These are phyloP conservation scores for Amphimallon solstitiale DNA, from an alignment of 2,888 invertebrate species.

Conservation along the genomic window DNA sequence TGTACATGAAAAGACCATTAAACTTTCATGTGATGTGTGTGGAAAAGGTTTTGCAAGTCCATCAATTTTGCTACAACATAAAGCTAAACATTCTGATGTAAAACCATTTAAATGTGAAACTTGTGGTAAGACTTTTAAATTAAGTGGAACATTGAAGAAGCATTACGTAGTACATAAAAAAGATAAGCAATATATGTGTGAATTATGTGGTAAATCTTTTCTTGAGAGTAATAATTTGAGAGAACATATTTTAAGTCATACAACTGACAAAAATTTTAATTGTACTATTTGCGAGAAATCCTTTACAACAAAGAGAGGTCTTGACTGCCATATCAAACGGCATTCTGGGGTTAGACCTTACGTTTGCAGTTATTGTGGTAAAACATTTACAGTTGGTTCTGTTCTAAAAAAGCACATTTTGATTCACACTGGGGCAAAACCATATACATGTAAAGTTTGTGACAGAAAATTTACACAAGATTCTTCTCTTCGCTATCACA, in stretches of 20 bases:
- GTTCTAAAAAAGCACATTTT: not conserved
- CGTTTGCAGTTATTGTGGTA: not conserved
- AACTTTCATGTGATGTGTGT: slow-evolving; percentile 1
- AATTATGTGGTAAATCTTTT: not conserved
- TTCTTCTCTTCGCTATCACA: not conserved
- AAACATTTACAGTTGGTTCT: not conserved
- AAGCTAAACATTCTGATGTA: not conserved
- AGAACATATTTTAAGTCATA: not conserved
- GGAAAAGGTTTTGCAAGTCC: slow-evolving; percentile 1
- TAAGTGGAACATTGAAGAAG: not conserved
- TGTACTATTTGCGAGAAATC: not conserved
- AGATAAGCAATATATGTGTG: not conserved
- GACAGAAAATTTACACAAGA: slow-evolving; percentile 6
- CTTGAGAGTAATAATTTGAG: not conserved
- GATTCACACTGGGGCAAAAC: slow-evolving; percentile 19
- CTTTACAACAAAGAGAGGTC: not conserved
- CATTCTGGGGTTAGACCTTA: not conserved
- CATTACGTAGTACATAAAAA: not conserved
- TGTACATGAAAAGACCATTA: not conserved
- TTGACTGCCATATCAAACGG: not conserved
- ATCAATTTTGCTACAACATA: not conserved
- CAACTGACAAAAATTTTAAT: not conserved
- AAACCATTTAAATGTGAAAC: slow-evolving; percentile 5
- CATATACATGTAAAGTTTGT: slow-evolving; percentile 9
- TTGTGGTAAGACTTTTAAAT: slow-evolving; percentile 18